These are phyloP conservation scores for Leptodactylus fuscus DNA, from an alignment of 2,113 vertebrate genomes.

Conservation along the genomic window DNA sequence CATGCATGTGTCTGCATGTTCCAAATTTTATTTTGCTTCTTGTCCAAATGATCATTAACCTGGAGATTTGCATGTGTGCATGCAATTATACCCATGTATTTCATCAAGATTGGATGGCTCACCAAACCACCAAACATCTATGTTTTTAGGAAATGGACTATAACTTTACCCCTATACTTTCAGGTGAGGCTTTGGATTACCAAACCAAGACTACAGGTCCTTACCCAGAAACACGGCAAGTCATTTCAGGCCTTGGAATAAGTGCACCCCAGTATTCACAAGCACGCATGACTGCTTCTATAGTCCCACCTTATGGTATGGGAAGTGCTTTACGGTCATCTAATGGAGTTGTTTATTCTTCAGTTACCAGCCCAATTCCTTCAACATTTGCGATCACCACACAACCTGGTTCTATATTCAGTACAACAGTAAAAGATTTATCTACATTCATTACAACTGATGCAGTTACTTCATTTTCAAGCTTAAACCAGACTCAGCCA, in stretches of 20 bases:
- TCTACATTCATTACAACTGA: conserved; percentile 87
- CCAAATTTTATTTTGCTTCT: conserved; percentile 86
- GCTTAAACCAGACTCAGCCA: conserved; percentile 80
- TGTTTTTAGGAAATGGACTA: conserved; percentile 80
- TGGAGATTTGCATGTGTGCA: conserved; percentile 93
- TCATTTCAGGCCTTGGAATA: conserved; percentile 80
- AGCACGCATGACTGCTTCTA: conserved; percentile 78
- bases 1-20: conserved; percentile 96
- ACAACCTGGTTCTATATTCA: conserved; percentile 94
- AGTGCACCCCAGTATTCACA: conserved; percentile 85
- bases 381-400: conserved; percentile 95
- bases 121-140: conserved; percentile 69
- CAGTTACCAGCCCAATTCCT: conserved; percentile 87
- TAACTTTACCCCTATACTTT: conserved; percentile 87
- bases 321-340: conserved; percentile 88
- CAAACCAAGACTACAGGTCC: conserved; percentile 89
- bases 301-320: conserved; percentile 79
- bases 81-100: conserved; percentile 76
- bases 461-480: conserved; percentile 83
- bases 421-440: conserved; percentile 80
- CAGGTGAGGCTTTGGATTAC: conserved; percentile 98
- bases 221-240: conserved; percentile 82
- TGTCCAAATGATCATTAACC: conserved; percentile 81
- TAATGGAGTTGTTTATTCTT: conserved; percentile 94
- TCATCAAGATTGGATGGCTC: conserved; percentile 79